These are phyloP conservation scores for Lepidochitona cinerea DNA, from an alignment of 2,888 invertebrate species.

Conservation along the genomic window DNA sequence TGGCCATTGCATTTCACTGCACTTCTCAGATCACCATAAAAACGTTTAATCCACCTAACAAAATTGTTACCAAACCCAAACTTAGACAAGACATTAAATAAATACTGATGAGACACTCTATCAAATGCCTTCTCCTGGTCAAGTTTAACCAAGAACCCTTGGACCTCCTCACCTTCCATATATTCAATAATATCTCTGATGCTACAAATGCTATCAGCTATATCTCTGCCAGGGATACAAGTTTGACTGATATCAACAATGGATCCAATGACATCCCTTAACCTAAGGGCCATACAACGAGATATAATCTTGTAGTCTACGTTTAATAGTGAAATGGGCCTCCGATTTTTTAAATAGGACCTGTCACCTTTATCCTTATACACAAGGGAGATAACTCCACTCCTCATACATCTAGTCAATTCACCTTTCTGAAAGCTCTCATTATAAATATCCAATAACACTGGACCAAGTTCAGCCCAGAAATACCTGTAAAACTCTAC, in stretches of 20 bases:
- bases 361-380: constrained; percentile 29
- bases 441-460: constrained; percentile 13
- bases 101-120: constrained; percentile 32
- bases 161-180: constrained; percentile 30
- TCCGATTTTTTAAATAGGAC: constrained; percentile 30
- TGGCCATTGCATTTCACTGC: too few species aligned
- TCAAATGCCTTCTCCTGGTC: constrained; percentile 45
- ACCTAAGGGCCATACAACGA: constrained; percentile 27
- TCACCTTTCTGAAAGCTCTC: constrained; percentile 12
- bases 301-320: constrained; percentile 37
- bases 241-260: constrained; percentile 34
- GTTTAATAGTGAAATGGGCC: constrained; percentile 39
- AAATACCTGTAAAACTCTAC: constrained; percentile 30
- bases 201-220: constrained; percentile 35
- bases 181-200: constrained; percentile 31
- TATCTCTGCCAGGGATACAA: constrained; percentile 32
- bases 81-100: constrained; percentile 26
- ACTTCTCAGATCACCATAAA: too few species aligned
- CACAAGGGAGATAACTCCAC: too few species aligned
- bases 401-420: too few species aligned
- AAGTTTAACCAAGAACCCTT: constrained; percentile 28
- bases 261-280: constrained; percentile 23
- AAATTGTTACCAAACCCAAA: constrained; percentile 36
- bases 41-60: constrained; percentile 31
- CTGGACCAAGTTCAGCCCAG: constrained; percentile 17